Evolutionary conservation across 2,113 vertebrate genomes (phyloP).

Genomic region (Percina caprodes): DNA sequence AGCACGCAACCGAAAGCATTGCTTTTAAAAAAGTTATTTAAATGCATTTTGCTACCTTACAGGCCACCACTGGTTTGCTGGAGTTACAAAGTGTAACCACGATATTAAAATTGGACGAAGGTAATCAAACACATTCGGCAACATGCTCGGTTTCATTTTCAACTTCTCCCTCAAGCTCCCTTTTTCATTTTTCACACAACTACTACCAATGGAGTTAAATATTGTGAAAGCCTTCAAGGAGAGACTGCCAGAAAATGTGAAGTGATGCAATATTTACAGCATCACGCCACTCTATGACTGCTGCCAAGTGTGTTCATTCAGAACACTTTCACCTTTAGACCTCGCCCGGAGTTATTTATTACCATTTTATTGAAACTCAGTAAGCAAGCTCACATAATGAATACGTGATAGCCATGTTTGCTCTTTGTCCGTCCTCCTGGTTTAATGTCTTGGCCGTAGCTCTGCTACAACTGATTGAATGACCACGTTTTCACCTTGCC

Average conservation of each 20-base stretch:
- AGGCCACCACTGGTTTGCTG: background rate
- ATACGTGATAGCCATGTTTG: background rate
- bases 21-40: too few relatives aligned
- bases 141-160: background rate
- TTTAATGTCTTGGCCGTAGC: background rate
- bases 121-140: background rate
- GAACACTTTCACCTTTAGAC: too few relatives aligned
- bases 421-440: background rate
- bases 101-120: background rate
- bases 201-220: too few relatives aligned
- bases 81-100: background rate
- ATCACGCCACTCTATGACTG: too few relatives aligned
- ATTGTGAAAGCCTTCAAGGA: too few relatives aligned
- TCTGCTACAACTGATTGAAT: background rate
- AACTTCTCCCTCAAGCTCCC: background rate
- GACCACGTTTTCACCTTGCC: background rate
- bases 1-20: too few relatives aligned
- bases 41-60: background rate
- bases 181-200: too few relatives aligned
- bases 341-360: background rate
- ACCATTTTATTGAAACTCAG: background rate
- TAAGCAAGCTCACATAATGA: background rate
- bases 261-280: too few relatives aligned
- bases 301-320: too few relatives aligned
- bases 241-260: too few relatives aligned